phyloP scores from a whole-genome alignment of 1,140 invertebrate species.

The Aphis craccivora region DNA sequence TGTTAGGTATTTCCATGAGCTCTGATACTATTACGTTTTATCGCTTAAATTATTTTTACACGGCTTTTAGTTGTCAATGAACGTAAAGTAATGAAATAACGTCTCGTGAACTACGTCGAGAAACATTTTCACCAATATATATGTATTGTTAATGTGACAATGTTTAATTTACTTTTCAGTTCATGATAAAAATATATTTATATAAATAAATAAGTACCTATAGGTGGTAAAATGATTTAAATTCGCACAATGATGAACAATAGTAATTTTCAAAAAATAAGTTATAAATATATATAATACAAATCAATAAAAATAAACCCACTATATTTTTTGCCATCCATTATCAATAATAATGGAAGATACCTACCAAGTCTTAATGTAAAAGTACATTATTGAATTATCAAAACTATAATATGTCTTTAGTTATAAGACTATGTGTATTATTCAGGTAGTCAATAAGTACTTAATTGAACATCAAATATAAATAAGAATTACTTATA shows the following conservation, averaged over 20 bases:
- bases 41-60: constrained; percentile 1
- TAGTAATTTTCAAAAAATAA: not conserved
- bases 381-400: not conserved
- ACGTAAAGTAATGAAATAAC: not conserved
- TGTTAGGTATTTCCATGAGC: not conserved
- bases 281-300: not conserved
- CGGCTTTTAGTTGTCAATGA: not conserved
- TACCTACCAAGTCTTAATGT: not conserved
- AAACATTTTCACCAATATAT: not conserved
- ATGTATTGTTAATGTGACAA: not conserved
- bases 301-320: not conserved
- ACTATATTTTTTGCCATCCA: not conserved
- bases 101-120: not conserved
- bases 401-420: not conserved
- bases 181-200: not conserved
- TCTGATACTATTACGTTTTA: not conserved
- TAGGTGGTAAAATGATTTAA: not conserved
- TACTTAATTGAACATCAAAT: not conserved
- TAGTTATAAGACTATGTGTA: not conserved
- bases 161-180: not conserved
- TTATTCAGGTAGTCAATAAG: not conserved
- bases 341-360: not conserved
- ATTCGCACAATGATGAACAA: not conserved
- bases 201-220: not conserved
- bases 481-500: not conserved